These are phyloP conservation scores for Hesperophylax magnus DNA, from an alignment of 1,140 invertebrate genomes.

Conservation along the genomic window DNA sequence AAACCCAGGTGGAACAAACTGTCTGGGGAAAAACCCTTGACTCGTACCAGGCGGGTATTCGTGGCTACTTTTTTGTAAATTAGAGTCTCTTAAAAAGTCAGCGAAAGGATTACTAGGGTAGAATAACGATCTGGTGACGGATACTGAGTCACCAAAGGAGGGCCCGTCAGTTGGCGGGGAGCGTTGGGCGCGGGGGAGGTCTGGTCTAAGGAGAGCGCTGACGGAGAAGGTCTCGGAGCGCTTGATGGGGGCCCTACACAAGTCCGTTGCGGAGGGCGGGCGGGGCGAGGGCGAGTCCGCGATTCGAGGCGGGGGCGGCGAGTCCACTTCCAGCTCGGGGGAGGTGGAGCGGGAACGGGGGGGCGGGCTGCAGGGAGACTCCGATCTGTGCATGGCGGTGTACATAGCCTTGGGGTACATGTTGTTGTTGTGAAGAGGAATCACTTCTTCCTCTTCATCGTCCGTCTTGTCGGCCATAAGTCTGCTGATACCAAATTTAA, in stretches of 20 bases:
- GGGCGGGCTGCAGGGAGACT: constrained; percentile 56
- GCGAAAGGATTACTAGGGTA: constrained; percentile 74
- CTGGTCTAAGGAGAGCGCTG: constrained; percentile 81
- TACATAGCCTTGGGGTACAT: constrained; percentile 62
- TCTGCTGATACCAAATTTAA: constrained; percentile 81
- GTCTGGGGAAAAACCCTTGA: constrained; percentile 61
- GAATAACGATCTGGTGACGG: constrained; percentile 71
- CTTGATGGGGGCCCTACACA: constrained; percentile 68
- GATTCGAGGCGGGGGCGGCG: constrained; percentile 71
- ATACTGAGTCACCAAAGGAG: constrained; percentile 70
- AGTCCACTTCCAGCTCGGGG: constrained; percentile 80
- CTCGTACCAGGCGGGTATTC: constrained; percentile 60
- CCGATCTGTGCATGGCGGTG: constrained; percentile 54
- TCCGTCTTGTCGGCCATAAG: constrained; percentile 76
- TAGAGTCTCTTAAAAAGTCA: constrained; percentile 70
- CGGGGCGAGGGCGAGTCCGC: constrained; percentile 67
- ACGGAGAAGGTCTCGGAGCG: constrained; percentile 86
- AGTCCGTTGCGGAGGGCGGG: constrained; percentile 66
- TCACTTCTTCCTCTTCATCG: constrained; percentile 70
- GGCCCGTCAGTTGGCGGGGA: constrained; percentile 65
- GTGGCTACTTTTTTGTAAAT: constrained; percentile 60
- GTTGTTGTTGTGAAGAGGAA: constrained; percentile 61
- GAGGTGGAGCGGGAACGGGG: constrained; percentile 75
- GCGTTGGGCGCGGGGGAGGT: constrained; percentile 76
- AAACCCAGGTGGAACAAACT: constrained; percentile 64